These are phyloP conservation scores for Agriopis marginaria DNA, from an alignment of 2,888 invertebrate species.

Conservation along the genomic window DNA sequence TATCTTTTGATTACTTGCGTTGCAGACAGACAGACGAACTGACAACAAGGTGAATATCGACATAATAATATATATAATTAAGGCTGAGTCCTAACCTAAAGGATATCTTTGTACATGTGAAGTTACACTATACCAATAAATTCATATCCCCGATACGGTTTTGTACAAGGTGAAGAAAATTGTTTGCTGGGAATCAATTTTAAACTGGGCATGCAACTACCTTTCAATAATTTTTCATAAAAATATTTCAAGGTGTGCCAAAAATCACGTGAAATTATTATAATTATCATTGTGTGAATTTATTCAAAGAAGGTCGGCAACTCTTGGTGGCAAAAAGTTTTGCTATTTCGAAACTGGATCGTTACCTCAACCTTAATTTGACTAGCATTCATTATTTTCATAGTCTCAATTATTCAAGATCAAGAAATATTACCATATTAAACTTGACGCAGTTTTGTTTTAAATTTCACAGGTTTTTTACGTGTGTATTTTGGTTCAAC, in stretches of 20 bases:
- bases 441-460: neutral
- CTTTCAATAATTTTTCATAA: neutral
- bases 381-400: conserved; percentile 29
- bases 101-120: too few relatives aligned
- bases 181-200: neutral
- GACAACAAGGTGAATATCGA: too few relatives aligned
- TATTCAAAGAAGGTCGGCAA: conserved; percentile 26
- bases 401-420: conserved; percentile 29
- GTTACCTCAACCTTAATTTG: conserved; percentile 36
- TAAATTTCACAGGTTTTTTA: neutral
- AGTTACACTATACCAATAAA: too few relatives aligned
- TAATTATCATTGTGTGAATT: conserved; percentile 59
- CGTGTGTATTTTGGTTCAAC: too few relatives aligned
- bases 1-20: too few relatives aligned
- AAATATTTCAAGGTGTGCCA: conserved; percentile 49
- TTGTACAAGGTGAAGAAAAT: too few relatives aligned
- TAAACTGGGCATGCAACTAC: neutral
- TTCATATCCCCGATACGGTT: too few relatives aligned
- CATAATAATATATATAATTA: too few relatives aligned
- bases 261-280: conserved; percentile 57
- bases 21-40: too few relatives aligned
- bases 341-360: conserved; percentile 28
- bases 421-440: conserved; percentile 23
- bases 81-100: too few relatives aligned
- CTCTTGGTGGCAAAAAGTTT: conserved; percentile 33